Conservation (phyloP, 1,140 invertebrate species). For the Aleiodes sp. region DNA sequence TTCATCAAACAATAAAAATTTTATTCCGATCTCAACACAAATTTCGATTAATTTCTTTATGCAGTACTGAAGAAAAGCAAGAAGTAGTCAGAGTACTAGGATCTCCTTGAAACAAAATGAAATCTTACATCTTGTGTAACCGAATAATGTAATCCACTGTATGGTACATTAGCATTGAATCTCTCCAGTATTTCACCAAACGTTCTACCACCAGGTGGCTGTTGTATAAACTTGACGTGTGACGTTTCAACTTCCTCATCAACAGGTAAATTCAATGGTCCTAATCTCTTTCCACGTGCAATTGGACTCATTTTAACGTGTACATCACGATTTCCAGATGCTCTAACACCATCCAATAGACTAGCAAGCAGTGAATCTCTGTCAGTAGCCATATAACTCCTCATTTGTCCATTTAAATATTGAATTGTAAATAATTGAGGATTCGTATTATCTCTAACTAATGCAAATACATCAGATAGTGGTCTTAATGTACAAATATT, state of each 20-base stretch:
- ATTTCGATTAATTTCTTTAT: background rate
- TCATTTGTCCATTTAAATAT: conserved; percentile 89
- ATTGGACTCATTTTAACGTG: conserved; percentile 90
- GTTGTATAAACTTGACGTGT: conserved; percentile 84
- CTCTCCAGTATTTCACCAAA: conserved; percentile 82
- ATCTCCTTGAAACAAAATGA: conserved; percentile 20
- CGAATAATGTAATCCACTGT: conserved; percentile 96
- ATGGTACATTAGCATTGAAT: conserved; percentile 98
- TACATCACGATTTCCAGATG: conserved; percentile 97
- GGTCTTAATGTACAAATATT: conserved; percentile 89
- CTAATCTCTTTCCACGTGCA: conserved; percentile 84
- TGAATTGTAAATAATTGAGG: conserved; percentile 95
- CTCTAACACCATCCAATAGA: conserved; percentile 93
- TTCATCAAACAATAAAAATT: background rate
- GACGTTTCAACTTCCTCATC: conserved; percentile 96
- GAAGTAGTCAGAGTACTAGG: no score
- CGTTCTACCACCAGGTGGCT: conserved; percentile 71
- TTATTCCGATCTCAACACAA: background rate
- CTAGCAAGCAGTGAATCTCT: conserved; percentile 96
- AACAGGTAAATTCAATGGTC: conserved; percentile 86
- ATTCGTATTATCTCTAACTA: conserved; percentile 89
- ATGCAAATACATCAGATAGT: conserved; percentile 88
- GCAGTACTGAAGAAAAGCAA: no score
- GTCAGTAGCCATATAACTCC: conserved; percentile 87
- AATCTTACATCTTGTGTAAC: conserved; percentile 91